Evolutionary conservation across 1,140 invertebrate genomes (phyloP), one percentile per base, ranked within the genome.

Genomic region (Neodiprion lecontei): DNA sequence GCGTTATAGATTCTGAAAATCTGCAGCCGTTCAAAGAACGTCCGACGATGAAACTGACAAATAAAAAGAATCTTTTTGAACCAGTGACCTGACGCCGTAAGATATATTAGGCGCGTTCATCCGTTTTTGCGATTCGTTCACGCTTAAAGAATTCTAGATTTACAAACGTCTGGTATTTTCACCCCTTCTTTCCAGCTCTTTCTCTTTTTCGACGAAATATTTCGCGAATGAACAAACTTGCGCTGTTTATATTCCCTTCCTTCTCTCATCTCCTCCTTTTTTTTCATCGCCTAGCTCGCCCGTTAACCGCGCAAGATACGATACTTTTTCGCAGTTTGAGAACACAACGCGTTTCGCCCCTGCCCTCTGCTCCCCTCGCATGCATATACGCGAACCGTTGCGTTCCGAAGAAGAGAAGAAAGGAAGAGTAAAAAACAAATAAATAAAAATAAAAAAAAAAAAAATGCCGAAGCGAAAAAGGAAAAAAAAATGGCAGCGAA

Each of bases 291-390:
- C 28, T 40, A 40, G 28, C 28, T 40, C 5, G 28, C 28, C 53
- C 53, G 53, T 61, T 7, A 61, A 61, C 53, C 53, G 28, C 53
- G 53, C 53, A 12, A 61, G 53, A 61, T 61, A 61, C 5, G 28
- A 40, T 61, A 61, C 53, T 61, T 61, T 61, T n/a, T 12, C 53
- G 53, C 53, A 61, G 53, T 61, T 61, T 61, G 53, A 61, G 53
- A 61, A 61, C n/a, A 61, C 53, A 8, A 1, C 53, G n/a, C 1
- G 53, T 61, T 61, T 17, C 11, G 5, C 53, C 53, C 5, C n/a
- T 61, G 53, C 53, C n/a, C 9, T 61, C 53, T 61, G 53, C 53
- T 61, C 53, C 53, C 53, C n/a, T 61, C 9, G 53, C 28, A 40
- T 5, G 28, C 28, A 2, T 40, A 40, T 40, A 40, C 53, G 9